phyloP scores from a whole-genome alignment of 2,113 vertebrate genomes.

The Urocolius indicus region DNA sequence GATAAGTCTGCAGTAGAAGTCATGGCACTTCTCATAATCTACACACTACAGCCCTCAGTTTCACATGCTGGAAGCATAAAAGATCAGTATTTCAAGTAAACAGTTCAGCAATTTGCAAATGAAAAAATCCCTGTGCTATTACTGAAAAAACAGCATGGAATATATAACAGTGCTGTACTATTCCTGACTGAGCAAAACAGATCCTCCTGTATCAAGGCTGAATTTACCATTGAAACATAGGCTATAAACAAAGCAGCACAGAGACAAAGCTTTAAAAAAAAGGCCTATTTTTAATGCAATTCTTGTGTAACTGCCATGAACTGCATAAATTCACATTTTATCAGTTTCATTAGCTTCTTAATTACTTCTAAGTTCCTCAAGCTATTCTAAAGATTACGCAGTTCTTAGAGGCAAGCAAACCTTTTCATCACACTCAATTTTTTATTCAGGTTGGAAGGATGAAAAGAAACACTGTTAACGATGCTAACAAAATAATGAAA shows the following conservation, averaged over 20 bases:
- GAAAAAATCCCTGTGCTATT: background rate
- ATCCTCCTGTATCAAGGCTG: background rate
- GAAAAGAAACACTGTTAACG: background rate
- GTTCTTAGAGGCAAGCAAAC: background rate
- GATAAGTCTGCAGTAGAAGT: background rate
- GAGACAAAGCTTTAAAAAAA: background rate
- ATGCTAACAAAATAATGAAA: background rate
- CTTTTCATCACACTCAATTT: background rate
- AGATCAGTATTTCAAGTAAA: background rate
- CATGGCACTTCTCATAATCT: background rate
- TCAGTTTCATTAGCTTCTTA: conserved; percentile 24
- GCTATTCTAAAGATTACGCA: background rate
- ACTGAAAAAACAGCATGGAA: background rate
- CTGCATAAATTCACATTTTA: conserved; percentile 14
- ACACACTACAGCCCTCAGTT: background rate
- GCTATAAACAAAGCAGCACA: background rate
- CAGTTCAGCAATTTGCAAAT: background rate
- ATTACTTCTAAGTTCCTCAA: conserved; percentile 31
- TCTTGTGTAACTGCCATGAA: conserved; percentile 13
- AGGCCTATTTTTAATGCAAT: background rate
- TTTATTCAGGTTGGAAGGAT: background rate
- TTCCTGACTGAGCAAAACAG: background rate
- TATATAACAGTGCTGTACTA: background rate
- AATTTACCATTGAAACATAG: background rate
- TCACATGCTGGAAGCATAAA: background rate